Percentiles rank a stretch among this genome's conserved stretches.
Evolutionary conservation across 2,888 invertebrate species (phyloP).

Genomic region (Tinea trinotella): DNA sequence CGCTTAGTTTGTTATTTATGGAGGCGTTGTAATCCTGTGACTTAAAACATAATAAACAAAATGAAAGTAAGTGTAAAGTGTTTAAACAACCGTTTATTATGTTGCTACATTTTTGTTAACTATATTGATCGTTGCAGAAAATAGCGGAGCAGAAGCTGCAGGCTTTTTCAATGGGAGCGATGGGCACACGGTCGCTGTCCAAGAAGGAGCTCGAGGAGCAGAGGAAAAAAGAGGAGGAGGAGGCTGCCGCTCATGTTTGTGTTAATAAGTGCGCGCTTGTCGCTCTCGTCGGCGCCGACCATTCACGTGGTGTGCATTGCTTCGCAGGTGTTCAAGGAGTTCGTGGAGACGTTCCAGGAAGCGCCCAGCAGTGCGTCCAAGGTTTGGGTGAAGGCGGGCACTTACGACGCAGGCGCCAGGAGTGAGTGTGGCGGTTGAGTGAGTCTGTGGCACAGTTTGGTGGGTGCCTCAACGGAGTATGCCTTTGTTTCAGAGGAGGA

Average conservation of each 20-base stretch:
- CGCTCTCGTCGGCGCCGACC: not conserved
- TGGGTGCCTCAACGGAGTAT: not conserved
- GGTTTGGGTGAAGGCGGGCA: slow-evolving; percentile 98
- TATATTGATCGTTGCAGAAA: slow-evolving; percentile 43
- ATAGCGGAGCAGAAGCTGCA: slow-evolving; percentile 77
- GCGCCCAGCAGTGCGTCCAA: slow-evolving; percentile 84
- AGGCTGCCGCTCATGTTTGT: slow-evolving; percentile 90
- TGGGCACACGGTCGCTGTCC: slow-evolving; percentile 78
- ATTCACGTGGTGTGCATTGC: too few relatives aligned
- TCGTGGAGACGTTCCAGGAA: slow-evolving; percentile 97
- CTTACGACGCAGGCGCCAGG: slow-evolving; percentile 94
- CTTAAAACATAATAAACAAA: too few relatives aligned
- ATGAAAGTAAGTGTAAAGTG: too few relatives aligned
- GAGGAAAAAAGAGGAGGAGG: slow-evolving; percentile 89
- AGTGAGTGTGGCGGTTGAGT: slow-evolving; percentile 73
- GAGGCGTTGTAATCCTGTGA: too few relatives aligned
- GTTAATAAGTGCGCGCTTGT: too few relatives aligned
- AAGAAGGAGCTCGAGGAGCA: slow-evolving; percentile 89
- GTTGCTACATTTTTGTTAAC: not conserved
- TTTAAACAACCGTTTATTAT: too few relatives aligned
- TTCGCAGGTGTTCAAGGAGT: slow-evolving; percentile 93
- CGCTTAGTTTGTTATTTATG: too few relatives aligned
- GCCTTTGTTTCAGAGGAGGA: slow-evolving; percentile 80
- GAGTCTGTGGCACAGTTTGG: not conserved
- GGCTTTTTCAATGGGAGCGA: slow-evolving; percentile 80